These are phyloP conservation scores for Eupithecia vulgata DNA, from an alignment of 2,888 invertebrate species.

Conservation along the genomic window DNA sequence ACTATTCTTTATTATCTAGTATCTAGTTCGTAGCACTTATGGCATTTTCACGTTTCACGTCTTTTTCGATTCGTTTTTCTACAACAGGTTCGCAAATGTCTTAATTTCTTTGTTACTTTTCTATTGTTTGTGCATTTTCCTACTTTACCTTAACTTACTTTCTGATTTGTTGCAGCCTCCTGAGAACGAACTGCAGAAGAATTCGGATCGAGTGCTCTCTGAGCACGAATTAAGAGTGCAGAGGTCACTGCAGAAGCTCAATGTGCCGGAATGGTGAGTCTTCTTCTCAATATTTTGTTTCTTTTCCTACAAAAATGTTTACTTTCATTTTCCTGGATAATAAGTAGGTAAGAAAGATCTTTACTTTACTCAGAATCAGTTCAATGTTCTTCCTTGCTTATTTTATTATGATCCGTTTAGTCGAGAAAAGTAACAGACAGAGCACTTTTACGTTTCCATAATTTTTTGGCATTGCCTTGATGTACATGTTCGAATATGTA, in stretches of 20 bases:
- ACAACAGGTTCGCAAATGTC: slow-evolving; percentile 26
- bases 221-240: slow-evolving; percentile 97
- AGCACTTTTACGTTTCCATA: neutral
- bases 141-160: slow-evolving; percentile 5
- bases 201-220: slow-evolving; percentile 92
- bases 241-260: slow-evolving; percentile 95
- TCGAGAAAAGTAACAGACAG: neutral
- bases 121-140: neutral
- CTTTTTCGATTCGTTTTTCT: slow-evolving; percentile 7
- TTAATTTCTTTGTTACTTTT: slow-evolving; percentile 10
- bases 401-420: neutral
- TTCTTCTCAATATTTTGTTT: neutral
- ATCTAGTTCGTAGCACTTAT: slow-evolving; percentile 26
- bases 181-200: slow-evolving; percentile 96
- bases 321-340: neutral
- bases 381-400: neutral
- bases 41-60: slow-evolving; percentile 6
- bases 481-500: neutral
- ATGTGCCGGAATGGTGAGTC: slow-evolving; percentile 96
- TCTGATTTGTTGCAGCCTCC: slow-evolving; percentile 88
- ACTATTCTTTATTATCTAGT: slow-evolving; percentile 16
- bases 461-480: neutral
- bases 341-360: neutral
- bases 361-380: neutral
- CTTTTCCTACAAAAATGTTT: neutral